A percentile compares a stretch with the other conserved stretches of the same genome.
Evolutionary conservation across 2,888 invertebrate species (phyloP).

Genomic region (Eupithecia subumbrata): DNA sequence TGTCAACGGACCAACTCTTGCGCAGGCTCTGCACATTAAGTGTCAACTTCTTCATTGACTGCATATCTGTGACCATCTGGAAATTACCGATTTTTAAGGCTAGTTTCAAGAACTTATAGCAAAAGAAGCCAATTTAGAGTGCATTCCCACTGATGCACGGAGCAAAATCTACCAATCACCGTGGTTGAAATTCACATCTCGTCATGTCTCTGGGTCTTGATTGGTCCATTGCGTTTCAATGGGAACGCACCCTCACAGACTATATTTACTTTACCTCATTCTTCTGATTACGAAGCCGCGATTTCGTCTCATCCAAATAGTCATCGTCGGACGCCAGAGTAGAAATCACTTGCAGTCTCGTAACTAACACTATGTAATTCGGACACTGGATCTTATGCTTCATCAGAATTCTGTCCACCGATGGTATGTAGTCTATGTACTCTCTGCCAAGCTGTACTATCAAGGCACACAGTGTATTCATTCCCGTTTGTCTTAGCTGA

Average conservation of each 20-base stretch:
- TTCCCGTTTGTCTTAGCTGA: conserved; percentile 90
- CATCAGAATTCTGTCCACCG: conserved; percentile 92
- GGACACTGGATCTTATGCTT: conserved; percentile 91
- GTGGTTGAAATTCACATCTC: not conserved
- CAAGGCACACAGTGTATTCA: conserved; percentile 95
- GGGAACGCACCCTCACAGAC: not conserved
- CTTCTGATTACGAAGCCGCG: conserved; percentile 87
- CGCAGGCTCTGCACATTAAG: conserved; percentile 92
- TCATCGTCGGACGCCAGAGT: conserved; percentile 91
- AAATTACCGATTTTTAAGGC: not conserved
- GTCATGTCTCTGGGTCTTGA: not conserved
- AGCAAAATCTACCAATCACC: not conserved
- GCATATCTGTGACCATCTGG: conserved; percentile 75
- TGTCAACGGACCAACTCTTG: conserved; percentile 93
- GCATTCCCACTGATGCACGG: not conserved
- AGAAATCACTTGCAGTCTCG: conserved; percentile 89
- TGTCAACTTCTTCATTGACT: conserved; percentile 90
- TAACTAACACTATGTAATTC: conserved; percentile 91
- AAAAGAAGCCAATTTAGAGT: not conserved
- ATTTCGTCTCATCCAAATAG: conserved; percentile 86
- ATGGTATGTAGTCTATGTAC: conserved; percentile 95
- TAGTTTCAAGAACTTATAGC: not conserved
- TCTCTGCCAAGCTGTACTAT: conserved; percentile 95
- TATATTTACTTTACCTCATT: conserved; percentile 81
- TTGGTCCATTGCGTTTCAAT: not conserved